phyloP scores from a whole-genome alignment of 2,113 vertebrate genomes.

The Perca fluviatilis region DNA sequence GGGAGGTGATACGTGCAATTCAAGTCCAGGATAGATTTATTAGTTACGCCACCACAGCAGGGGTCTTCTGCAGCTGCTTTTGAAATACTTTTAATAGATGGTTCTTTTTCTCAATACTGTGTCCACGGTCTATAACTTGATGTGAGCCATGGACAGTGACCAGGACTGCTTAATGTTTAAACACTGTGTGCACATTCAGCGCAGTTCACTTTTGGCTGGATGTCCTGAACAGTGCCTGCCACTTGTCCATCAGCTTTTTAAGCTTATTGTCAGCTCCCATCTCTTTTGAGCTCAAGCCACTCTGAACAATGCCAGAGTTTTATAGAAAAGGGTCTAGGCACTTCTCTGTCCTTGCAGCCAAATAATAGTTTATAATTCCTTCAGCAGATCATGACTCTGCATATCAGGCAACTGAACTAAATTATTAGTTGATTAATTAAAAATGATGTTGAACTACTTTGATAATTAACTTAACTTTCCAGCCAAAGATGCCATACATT shows the following conservation, averaged over 20 bases:
- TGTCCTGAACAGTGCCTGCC: conserved; percentile 11
- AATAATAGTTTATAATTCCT: conserved; percentile 5
- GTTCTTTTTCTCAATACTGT: background rate
- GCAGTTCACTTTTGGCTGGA: conserved; percentile 15
- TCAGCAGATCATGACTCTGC: no score
- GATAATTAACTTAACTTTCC: background rate
- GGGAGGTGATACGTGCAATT: conserved; percentile 13
- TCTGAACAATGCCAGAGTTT: conserved; percentile 34
- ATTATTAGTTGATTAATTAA: background rate
- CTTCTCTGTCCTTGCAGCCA: conserved; percentile 8
- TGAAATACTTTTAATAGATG: conserved; percentile 33
- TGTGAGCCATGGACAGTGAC: background rate
- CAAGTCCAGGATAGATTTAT: conserved; percentile 28
- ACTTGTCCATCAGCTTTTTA: conserved; percentile 47
- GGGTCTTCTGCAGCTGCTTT: conserved; percentile 17
- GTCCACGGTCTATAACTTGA: conserved; percentile 11
- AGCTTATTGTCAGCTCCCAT: no score
- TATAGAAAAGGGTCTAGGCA: conserved; percentile 12
- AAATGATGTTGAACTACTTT: background rate
- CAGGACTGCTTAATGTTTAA: conserved; percentile 13
- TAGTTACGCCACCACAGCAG: conserved; percentile 30
- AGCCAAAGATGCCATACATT: background rate
- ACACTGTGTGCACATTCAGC: conserved; percentile 4
- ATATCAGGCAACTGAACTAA: background rate
- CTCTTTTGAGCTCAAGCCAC: conserved; percentile 11